Evolutionary conservation across 2,888 invertebrate genomes (phyloP).

Genomic region (Teinopalpus imperialis): DNA sequence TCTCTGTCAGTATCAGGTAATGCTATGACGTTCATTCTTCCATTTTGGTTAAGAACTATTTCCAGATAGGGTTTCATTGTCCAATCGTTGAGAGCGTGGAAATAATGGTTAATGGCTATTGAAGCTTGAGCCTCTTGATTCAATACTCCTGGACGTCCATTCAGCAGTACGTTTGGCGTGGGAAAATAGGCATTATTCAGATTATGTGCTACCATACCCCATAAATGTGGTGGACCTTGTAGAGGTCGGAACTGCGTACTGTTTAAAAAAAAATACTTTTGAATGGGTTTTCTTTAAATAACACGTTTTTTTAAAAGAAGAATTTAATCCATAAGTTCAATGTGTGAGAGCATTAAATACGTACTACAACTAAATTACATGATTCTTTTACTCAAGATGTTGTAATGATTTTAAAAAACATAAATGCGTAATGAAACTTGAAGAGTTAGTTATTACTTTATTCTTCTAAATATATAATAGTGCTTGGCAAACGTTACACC

Average conservation of each 20-base stretch:
- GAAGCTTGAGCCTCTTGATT: constrained; percentile 51
- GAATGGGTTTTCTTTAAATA: too few relatives aligned
- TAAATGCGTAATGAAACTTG: too few relatives aligned
- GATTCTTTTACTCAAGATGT: too few relatives aligned
- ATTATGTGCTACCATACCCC: constrained; percentile 67
- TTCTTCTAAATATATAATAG: too few relatives aligned
- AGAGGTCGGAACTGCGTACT: constrained; percentile 52
- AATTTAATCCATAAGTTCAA: too few relatives aligned
- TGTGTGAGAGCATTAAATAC: too few relatives aligned
- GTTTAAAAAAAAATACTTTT: constrained; percentile 34
- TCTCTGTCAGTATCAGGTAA: constrained; percentile 58
- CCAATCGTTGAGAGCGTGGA: constrained; percentile 53
- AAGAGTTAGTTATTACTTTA: too few relatives aligned
- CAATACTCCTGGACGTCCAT: constrained; percentile 43
- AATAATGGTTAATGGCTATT: constrained; percentile 53
- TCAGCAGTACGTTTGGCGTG: constrained; percentile 46
- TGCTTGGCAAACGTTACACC: too few relatives aligned
- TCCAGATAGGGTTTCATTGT: constrained; percentile 52
- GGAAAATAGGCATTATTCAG: constrained; percentile 51
- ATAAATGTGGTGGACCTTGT: constrained; percentile 50
- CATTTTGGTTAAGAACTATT: constrained; percentile 53
- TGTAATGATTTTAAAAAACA: too few relatives aligned
- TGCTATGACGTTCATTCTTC: constrained; percentile 53
- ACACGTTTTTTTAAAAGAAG: too few relatives aligned
- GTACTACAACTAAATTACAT: too few relatives aligned